Evolutionary conservation across 2,888 invertebrate species (phyloP).

Genomic region (Tinea trinotella): DNA sequence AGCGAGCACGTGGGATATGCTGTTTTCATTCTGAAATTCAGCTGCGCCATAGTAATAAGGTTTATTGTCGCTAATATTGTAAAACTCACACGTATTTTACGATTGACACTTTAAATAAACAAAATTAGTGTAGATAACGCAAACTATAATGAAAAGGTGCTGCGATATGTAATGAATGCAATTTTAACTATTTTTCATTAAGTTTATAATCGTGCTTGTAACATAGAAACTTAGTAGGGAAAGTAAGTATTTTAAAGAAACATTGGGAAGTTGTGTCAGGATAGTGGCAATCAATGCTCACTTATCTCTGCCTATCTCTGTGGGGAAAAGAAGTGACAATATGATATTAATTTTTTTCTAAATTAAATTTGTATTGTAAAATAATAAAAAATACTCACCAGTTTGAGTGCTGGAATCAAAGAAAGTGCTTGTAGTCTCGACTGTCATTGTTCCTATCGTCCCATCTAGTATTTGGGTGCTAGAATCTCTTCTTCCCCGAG

Average conservation of each 20-base stretch:
- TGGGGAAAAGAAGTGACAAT: no score
- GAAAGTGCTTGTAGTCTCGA: constrained; percentile 92
- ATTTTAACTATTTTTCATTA: no score
- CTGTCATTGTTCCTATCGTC: constrained; percentile 92
- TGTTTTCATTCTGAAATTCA: constrained; percentile 7
- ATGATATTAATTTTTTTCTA: no score
- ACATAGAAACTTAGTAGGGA: no score
- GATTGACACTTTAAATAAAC: constrained; percentile 11
- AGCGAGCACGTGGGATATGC: constrained; percentile 52
- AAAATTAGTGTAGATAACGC: no score
- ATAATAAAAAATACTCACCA: constrained; percentile 74
- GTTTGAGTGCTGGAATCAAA: constrained; percentile 95
- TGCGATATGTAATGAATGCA: no score
- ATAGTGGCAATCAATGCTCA: no score
- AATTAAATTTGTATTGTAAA: not conserved
- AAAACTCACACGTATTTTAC: constrained; percentile 7
- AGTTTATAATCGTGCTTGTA: no score
- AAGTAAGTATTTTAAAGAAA: no score
- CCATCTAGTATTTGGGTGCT: constrained; percentile 93
- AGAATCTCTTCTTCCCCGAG: constrained; percentile 84
- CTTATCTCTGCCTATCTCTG: no score
- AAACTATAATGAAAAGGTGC: no score
- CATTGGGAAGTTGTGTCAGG: no score
- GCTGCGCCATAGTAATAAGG: constrained; percentile 31
- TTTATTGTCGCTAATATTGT: constrained; percentile 35